Evolutionary conservation across 2,113 vertebrate species (phyloP).

Genomic region (Pseudonaja textilis): DNA sequence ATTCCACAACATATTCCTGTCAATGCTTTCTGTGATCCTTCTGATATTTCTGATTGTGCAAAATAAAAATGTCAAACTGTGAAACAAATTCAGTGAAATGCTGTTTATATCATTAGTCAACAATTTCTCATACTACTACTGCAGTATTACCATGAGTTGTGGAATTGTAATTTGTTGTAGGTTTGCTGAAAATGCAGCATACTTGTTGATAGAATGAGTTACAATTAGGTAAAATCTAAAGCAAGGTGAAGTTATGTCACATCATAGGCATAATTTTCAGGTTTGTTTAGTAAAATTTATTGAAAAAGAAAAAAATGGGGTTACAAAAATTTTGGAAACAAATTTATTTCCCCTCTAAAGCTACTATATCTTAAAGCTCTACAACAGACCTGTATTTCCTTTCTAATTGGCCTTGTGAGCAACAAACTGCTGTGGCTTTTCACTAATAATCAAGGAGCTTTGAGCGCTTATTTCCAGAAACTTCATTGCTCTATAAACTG

Average conservation of each 20-base stretch:
- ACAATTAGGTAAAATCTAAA: neutral
- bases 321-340: neutral
- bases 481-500: neutral
- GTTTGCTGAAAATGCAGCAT: neutral
- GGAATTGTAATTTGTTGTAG: neutral
- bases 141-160: neutral
- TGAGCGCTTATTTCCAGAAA: neutral
- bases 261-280: neutral
- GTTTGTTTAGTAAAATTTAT: neutral
- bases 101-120: neutral
- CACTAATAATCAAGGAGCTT: neutral
- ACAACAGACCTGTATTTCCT: neutral
- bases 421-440: neutral
- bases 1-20: neutral
- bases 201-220: neutral
- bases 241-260: neutral
- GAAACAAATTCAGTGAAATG: neutral
- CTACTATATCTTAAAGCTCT: neutral
- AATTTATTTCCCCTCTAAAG: neutral
- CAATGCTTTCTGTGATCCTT: neutral
- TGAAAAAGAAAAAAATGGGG: neutral
- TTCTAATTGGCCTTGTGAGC: neutral
- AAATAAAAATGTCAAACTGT: neutral
- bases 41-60: neutral
- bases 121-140: neutral